Base-by-base conservation (phyloP, 2,888 invertebrate species). In the Ophioninae sp. region DNA sequence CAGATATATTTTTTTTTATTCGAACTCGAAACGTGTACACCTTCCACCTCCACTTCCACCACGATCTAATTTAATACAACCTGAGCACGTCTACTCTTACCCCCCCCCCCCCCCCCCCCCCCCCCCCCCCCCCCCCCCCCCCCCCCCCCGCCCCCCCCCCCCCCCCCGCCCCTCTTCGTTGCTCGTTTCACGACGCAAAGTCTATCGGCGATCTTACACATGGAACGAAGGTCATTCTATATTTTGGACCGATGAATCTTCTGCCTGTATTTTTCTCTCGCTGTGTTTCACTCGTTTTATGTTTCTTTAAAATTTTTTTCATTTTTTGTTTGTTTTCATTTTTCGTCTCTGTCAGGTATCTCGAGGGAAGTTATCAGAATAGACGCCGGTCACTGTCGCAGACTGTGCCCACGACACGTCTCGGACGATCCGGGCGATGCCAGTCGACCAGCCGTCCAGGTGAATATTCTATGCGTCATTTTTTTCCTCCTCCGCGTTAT, bases 311-410 rank as follows among this genome's bases (percentile, higher is more conserved):
- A n/a, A n/a, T n/a, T 44, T 17, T 17, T 74, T 30, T n/a, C 20
- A 7, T 30, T 37, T 9, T 23, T 10, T 20, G 10, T 20, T 73
- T 37, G 39, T 58, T 73, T 76, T 71, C 6, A 6, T 17, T 78
- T 87, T 86, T 56, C 85, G 9, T 41, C 10, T 17, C n/a, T 20
- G 5, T 56, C 59, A 93, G 93, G 91, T 41, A 90, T 92, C 85
- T 92, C 92, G 6, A 93, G 93, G 2, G 92, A 93, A 83, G 86
- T 91, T 5, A 91, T 93, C 37, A 88, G 90, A 78, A 89, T 93
- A 65, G 93, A 93, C 78, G 90, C 91, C 6, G 93, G 93, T 10
- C 91, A 91, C 65, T 93, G 93, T 84, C 91, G 91, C 74, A 91
- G 89, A 85, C 83, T 91, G 23, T 92, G 92, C 74, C 92, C 92